Percentiles rank a stretch among this genome's conserved stretches.
Conservation (phyloP, 2,113 vertebrate species). For the cattle (Bos taurus) region ARS-UCD2.0 NC_037346.1:13963001-13963500, state of each 20-base stretch:
- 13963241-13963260: too few species aligned
- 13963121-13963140: too few species aligned
- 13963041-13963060: neutral
- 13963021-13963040: neutral
- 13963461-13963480: neutral
- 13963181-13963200: too few species aligned
- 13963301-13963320: too few species aligned
- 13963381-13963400: neutral
- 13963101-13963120: too few species aligned
- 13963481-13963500: neutral
- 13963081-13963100: too few species aligned
- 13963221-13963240: too few species aligned
- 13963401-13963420: neutral
- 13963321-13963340: neutral
- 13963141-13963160: too few species aligned
- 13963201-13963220: too few species aligned
- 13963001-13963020: neutral
- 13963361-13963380: neutral
- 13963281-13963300: accelerated
- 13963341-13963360: neutral
- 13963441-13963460: neutral
- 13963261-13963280: too few species aligned
- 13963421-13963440: neutral
- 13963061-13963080: too few species aligned
- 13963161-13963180: too few species aligned